Percentiles rank a stretch among this genome's conserved stretches.
phyloP scores from a whole-genome alignment of 2,888 invertebrate species.

The Limnephilus marmoratus region DNA sequence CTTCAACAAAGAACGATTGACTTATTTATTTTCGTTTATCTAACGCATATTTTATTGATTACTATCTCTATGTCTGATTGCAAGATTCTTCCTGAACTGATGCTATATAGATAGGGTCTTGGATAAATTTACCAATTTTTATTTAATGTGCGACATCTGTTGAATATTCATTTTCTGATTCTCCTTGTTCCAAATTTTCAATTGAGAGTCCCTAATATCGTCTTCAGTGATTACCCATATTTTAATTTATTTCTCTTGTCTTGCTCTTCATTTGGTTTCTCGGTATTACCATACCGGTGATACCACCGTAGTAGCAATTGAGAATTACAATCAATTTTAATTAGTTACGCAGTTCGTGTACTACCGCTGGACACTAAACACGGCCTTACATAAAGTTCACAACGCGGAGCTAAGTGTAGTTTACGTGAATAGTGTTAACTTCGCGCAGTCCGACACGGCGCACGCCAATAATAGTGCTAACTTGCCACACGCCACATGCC shows the following conservation, averaged over 20 bases:
- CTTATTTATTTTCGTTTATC: no score
- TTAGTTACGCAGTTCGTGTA: neutral
- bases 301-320: neutral
- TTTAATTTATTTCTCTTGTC: neutral
- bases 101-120: no score
- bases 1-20: no score
- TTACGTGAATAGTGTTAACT: neutral
- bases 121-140: no score
- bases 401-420: neutral
- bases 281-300: neutral
- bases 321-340: neutral
- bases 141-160: no score
- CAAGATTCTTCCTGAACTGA: no score
- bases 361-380: neutral
- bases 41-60: no score
- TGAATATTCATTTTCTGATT: no score
- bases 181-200: no score
- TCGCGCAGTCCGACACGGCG: neutral
- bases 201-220: no score
- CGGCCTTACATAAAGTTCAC: neutral
- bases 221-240: no score
- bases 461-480: neutral
- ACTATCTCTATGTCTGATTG: no score
- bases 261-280: neutral
- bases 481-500: neutral